Conservation (phyloP, 2,888 invertebrate species). For the Iphiclides podalirius region DNA sequence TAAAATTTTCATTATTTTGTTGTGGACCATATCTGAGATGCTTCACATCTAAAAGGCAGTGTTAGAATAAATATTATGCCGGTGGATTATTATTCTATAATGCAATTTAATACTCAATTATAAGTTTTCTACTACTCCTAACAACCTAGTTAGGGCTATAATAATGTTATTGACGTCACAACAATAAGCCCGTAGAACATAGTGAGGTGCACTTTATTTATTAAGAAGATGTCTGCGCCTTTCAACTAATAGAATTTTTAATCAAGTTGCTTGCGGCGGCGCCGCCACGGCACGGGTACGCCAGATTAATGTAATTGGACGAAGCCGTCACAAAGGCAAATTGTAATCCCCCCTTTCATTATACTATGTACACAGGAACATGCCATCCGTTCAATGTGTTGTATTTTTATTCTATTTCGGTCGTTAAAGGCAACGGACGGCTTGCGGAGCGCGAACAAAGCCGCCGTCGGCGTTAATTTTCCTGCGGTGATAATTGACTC, state of each 20-base stretch:
- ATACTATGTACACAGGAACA: constrained; percentile 58
- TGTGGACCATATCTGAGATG: too few species aligned
- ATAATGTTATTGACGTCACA: constrained; percentile 17
- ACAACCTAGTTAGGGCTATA: background rate
- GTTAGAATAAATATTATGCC: too few species aligned
- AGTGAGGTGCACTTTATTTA: constrained; percentile 63
- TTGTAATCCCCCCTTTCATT: constrained; percentile 76
- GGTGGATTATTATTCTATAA: too few species aligned
- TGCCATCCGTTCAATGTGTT: constrained; percentile 52
- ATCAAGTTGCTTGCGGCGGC: constrained; percentile 73
- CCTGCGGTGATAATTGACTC: constrained; percentile 56
- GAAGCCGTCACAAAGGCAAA: constrained; percentile 78
- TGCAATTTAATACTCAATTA: too few species aligned
- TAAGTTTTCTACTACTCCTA: too few species aligned
- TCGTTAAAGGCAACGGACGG: constrained; percentile 44
- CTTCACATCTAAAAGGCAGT: too few species aligned
- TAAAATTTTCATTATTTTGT: too few species aligned
- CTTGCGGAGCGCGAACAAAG: constrained; percentile 53
- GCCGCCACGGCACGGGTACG: constrained; percentile 55
- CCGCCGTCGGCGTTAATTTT: constrained; percentile 57
- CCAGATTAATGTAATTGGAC: constrained; percentile 79
- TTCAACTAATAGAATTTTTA: constrained; percentile 80
- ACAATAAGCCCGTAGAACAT: constrained; percentile 40
- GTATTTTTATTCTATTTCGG: constrained; percentile 52
- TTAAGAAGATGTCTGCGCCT: constrained; percentile 71